Conservation (phyloP, 2,797 vertebrate genomes). For the Alca torda region DNA sequence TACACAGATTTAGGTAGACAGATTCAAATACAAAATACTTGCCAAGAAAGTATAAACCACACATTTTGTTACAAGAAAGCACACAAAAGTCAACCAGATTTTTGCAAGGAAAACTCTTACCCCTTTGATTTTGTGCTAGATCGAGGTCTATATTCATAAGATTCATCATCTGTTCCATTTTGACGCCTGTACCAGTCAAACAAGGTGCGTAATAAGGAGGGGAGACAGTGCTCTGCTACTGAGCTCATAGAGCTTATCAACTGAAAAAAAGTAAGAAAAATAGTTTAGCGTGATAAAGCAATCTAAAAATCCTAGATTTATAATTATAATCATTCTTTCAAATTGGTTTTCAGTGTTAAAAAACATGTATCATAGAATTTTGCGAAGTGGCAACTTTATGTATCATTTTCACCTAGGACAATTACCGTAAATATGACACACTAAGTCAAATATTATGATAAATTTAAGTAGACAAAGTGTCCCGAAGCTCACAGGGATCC, state of each 20-base stretch:
- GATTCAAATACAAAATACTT: neutral
- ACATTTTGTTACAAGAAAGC: neutral
- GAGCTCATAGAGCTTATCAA: conserved; percentile 99
- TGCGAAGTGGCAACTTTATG: neutral
- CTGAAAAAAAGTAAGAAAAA: conserved; percentile 72
- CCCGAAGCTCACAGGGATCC: neutral
- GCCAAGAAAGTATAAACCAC: neutral
- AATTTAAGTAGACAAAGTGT: neutral
- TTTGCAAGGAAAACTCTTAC: conserved; percentile 71
- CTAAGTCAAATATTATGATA: neutral
- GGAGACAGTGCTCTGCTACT: conserved; percentile 99
- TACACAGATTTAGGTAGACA: neutral
- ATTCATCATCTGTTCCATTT: conserved; percentile 97
- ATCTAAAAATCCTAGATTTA: neutral
- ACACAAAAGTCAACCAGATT: neutral
- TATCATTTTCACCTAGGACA: neutral
- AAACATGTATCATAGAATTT: neutral
- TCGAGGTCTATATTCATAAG: conserved; percentile 95
- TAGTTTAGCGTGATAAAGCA: neutral
- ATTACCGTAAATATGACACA: neutral
- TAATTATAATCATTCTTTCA: neutral
- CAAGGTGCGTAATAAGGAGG: conserved; percentile 97
- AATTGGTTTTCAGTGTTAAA: neutral
- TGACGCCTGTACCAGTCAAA: conserved; percentile 99
- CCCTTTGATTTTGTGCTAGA: conserved; percentile 98